phyloP scores from a whole-genome alignment of 2,113 vertebrate species.

The Cyphomyrus plagiostoma region DNA sequence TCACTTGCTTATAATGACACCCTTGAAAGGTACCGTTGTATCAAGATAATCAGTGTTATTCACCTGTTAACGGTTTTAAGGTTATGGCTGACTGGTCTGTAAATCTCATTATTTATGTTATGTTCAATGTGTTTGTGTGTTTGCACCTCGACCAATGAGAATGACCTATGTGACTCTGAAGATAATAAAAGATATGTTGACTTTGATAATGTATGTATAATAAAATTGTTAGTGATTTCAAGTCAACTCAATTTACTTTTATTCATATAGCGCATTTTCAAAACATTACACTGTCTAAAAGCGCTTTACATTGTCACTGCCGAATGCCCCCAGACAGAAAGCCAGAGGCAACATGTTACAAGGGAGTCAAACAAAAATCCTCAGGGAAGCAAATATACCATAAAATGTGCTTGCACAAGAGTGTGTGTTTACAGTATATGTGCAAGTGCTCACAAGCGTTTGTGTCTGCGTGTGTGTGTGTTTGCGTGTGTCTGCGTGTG shows the following conservation, averaged over 20 bases:
- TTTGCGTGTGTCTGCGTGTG: background rate
- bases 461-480: background rate
- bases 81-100: background rate
- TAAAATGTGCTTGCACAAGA: background rate
- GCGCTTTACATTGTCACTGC: background rate
- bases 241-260: background rate
- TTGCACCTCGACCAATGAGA: too few species aligned
- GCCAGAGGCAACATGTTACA: background rate
- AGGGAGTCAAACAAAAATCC: background rate
- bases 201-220: too few species aligned
- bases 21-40: background rate
- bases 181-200: too few species aligned
- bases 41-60: background rate
- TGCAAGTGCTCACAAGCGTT: too few species aligned
- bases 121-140: too few species aligned
- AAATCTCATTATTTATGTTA: background rate
- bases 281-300: background rate
- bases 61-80: background rate
- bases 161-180: background rate
- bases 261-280: background rate
- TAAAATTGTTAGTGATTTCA: background rate
- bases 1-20: background rate
- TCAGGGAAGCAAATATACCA: background rate
- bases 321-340: background rate
- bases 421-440: too few species aligned